Conservation (phyloP, 2,113 vertebrate species). For the Bambusicola thoracicus region DNA sequence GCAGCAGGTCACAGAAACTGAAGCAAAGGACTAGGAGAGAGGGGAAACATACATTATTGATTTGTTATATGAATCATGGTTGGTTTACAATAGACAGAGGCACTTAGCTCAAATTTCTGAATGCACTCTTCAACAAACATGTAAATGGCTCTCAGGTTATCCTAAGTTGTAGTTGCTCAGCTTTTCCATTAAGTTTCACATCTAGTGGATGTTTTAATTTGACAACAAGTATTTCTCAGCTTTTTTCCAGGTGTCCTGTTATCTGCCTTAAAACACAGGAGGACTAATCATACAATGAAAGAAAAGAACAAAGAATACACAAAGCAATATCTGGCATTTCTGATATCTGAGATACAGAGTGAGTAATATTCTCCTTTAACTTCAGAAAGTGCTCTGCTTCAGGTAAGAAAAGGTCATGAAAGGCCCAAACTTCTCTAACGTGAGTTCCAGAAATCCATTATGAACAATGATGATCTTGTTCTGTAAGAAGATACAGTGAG, state of each 20-base stretch:
- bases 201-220: background rate
- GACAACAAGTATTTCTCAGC: background rate
- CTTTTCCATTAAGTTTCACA: background rate
- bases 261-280: background rate
- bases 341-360: background rate
- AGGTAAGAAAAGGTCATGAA: background rate
- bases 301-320: background rate
- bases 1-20: constrained; percentile 39
- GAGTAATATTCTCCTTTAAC: background rate
- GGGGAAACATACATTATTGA: constrained; percentile 28
- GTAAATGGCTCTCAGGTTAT: background rate
- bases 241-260: background rate
- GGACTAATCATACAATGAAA: background rate
- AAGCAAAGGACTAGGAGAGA: background rate
- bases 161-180: background rate
- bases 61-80: background rate
- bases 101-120: background rate
- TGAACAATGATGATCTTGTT: background rate
- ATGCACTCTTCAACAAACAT: background rate
- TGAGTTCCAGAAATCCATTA: constrained; percentile 1
- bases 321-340: background rate
- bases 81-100: background rate
- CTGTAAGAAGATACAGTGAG: constrained; percentile 3
- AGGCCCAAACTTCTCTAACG: background rate
- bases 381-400: background rate